phyloP scores from a whole-genome alignment of 1,140 invertebrate species.

The Lutraria rhynchaena region DNA sequence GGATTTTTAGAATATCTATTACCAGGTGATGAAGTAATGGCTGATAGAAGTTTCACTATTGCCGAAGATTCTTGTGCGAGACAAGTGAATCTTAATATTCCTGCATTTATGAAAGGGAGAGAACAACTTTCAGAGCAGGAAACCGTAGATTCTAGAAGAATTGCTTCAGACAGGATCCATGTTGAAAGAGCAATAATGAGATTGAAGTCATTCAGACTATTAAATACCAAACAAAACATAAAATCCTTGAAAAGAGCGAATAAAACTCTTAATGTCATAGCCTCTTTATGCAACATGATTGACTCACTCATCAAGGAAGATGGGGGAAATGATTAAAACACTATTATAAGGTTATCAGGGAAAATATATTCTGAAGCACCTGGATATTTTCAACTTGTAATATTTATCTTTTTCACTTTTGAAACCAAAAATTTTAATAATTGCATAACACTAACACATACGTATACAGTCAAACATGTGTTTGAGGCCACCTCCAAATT shows the following conservation, averaged over 20 bases:
- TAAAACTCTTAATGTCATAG: not conserved
- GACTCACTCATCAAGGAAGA: slow-evolving; percentile 10
- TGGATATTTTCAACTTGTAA: no score
- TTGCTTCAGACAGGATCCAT: slow-evolving; percentile 21
- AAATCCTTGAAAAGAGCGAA: slow-evolving; percentile 22
- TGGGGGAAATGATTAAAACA: no score
- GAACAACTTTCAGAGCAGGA: not conserved
- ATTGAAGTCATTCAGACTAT: slow-evolving; percentile 12
- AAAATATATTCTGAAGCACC: no score
- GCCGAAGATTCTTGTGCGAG: not conserved
- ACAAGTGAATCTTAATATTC: slow-evolving; percentile 25
- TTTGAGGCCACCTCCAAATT: no score
- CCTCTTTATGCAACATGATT: slow-evolving; percentile 11
- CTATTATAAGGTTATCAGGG: no score
- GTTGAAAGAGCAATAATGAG: slow-evolving; percentile 28
- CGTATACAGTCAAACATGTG: no score
- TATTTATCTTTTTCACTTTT: no score
- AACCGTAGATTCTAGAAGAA: not conserved
- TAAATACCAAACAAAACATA: slow-evolving; percentile 2
- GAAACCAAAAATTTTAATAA: no score
- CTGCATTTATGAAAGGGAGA: slow-evolving; percentile 21
- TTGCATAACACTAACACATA: no score
- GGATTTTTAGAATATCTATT: slow-evolving; percentile 69
- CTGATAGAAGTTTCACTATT: slow-evolving; percentile 69
- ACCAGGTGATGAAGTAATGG: slow-evolving; percentile 65